Evolutionary conservation across 2,113 vertebrate species (phyloP), one percentile per base, ranked within the genome.

Genomic region (Peromyscus leucopus): DNA sequence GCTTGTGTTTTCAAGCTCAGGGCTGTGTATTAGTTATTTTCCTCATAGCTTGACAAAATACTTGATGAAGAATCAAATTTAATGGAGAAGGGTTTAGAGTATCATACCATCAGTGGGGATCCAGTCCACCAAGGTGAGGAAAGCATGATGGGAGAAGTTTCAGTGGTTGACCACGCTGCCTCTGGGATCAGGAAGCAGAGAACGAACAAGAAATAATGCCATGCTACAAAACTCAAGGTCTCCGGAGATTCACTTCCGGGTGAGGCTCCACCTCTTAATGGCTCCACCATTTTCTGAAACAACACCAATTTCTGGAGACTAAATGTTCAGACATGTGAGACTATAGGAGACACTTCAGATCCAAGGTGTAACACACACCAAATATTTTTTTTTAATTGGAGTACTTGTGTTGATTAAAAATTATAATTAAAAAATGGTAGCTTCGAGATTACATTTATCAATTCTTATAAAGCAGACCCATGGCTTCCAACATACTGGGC

Each of bases 381-480:
- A 97, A 86, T 51, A 95, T 28, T 31, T 93, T 89, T 96, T 96
- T 83, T 55, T 55, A 55, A n/a, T 96, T 97, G 86, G 93, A 96
- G 91, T 95, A 51, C 36, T 96, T 91, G 5, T 74, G 65, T 59
- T 95, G 76, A 93, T 94, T 98, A 97, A 51, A 51, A 51, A 51
- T 51, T 51, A 51, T 11, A 51, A 51, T 51, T 51, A 51, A 51
- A 51, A 51, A 51, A 51, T 11, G 76, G 74, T 42, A 93, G 69
- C 90, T 95, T 97, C 94, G 94, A 85, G 98, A 97, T 97, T 97
- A 83, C 94, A 96, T 79, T 98, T 98, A 92, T 90, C 76, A 97
- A 98, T 97, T 78, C 78, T 90, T 94, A 5, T 96, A 91, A 75
- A 87, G 61, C 39, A 95, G 67, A 95, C 36, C 69, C 15, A 96